A percentile compares a stretch with the other conserved stretches of the same genome.
Evolutionary conservation across 2,888 invertebrate genomes (phyloP).

Genomic region (Phyllotreta cruciferae): DNA sequence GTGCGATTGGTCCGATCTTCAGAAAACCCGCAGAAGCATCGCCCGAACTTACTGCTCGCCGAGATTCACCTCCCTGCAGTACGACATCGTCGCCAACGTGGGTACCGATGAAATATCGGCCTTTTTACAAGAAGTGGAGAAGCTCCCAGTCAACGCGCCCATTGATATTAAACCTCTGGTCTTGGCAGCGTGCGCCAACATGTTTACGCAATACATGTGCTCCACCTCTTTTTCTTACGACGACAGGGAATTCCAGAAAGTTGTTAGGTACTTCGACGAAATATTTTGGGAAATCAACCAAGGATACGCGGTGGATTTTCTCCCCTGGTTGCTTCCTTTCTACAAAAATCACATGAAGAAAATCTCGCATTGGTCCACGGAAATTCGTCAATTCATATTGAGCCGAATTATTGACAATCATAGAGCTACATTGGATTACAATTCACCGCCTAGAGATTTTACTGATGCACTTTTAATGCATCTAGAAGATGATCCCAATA

Average conservation of each 20-base stretch:
- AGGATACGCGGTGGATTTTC: constrained; percentile 84
- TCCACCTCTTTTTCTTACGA: constrained; percentile 76
- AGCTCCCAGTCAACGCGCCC: constrained; percentile 59
- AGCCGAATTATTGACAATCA: constrained; percentile 71
- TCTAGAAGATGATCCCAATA: constrained; percentile 63
- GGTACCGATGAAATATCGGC: constrained; percentile 71
- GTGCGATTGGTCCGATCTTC: constrained; percentile 87
- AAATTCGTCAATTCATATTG: constrained; percentile 77
- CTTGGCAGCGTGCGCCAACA: constrained; percentile 79
- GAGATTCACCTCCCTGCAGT: constrained; percentile 74
- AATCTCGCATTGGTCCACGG: constrained; percentile 72
- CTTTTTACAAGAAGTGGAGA: constrained; percentile 66
- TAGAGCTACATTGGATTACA: constrained; percentile 63
- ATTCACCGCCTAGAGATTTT: constrained; percentile 75
- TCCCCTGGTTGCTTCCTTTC: constrained; percentile 81
- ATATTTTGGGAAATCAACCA: constrained; percentile 94
- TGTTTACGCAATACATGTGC: constrained; percentile 89
- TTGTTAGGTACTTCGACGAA: constrained; percentile 78
- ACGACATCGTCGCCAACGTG: constrained; percentile 74
- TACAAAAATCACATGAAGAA: constrained; percentile 73
- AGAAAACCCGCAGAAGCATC: constrained; percentile 78
- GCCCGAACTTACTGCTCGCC: constrained; percentile 84
- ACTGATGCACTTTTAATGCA: constrained; percentile 80
- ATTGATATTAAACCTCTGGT: constrained; percentile 74
- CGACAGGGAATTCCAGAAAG: constrained; percentile 71